These are phyloP conservation scores for Limanda limanda DNA, from an alignment of 2,113 vertebrate species.

Conservation along the genomic window DNA sequence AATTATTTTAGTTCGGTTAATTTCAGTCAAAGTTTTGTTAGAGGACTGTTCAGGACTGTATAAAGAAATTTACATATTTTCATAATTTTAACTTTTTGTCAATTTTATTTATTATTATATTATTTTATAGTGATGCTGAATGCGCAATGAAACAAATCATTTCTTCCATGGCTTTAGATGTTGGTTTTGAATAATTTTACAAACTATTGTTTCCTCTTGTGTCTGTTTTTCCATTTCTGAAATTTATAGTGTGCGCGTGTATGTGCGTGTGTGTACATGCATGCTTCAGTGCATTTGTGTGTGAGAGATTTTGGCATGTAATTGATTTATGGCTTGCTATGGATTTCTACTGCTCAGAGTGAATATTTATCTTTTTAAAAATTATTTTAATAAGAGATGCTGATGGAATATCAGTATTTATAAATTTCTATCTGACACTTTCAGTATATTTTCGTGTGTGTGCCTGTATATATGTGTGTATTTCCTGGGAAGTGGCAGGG, in stretches of 20 bases:
- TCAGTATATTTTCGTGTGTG: not conserved
- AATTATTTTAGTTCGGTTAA: conserved; percentile 12
- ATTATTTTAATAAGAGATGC: conserved; percentile 22
- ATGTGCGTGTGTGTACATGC: conserved; percentile 26
- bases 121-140: conserved; percentile 2
- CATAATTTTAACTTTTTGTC: not conserved
- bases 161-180: conserved; percentile 20
- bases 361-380: not conserved
- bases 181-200: conserved; percentile 21
- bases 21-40: not conserved
- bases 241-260: conserved; percentile 40
- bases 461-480: conserved; percentile 16
- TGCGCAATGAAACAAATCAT: conserved; percentile 18
- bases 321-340: conserved; percentile 25
- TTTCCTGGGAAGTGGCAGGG: conserved; percentile 10
- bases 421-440: not conserved
- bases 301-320: conserved; percentile 1
- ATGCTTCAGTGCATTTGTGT: conserved; percentile 26
- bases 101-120: conserved; percentile 2
- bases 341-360: conserved; percentile 11
- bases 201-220: conserved; percentile 17
- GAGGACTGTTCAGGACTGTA: not conserved
- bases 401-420: conserved; percentile 9
- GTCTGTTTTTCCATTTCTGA: conserved; percentile 15
- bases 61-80: not conserved